A percentile compares a stretch with the other conserved stretches of the same genome.
Conservation (phyloP, 2,113 vertebrate genomes). For the Larimichthys polyactis region DNA sequence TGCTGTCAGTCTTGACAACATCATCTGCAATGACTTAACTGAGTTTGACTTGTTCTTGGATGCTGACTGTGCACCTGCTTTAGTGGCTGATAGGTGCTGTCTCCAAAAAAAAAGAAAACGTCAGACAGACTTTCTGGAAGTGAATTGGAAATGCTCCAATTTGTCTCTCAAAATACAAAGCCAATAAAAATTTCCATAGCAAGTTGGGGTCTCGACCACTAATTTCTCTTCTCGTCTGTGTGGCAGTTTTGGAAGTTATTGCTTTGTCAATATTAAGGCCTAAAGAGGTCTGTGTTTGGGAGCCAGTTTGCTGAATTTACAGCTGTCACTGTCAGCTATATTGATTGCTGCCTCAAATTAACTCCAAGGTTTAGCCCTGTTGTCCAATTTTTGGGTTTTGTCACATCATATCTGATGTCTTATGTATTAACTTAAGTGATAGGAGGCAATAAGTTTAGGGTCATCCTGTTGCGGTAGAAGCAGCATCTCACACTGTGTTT, state of each 20-base stretch:
- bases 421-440: neutral
- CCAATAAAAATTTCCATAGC: neutral
- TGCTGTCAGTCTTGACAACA: neutral
- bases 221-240: neutral
- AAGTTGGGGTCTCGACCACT: neutral
- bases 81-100: neutral
- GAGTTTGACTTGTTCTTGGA: neutral
- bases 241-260: neutral
- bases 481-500: conserved; percentile 7
- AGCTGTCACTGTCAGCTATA: neutral
- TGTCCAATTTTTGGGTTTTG: neutral
- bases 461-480: neutral
- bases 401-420: neutral
- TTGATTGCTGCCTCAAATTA: neutral
- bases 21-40: neutral
- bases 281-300: neutral
- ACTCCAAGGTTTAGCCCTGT: neutral
- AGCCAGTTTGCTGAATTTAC: neutral
- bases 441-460: neutral
- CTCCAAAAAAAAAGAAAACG: neutral
- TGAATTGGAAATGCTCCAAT: neutral
- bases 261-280: neutral
- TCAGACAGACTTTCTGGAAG: neutral
- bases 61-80: neutral
- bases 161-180: neutral